A percentile compares a stretch with the other conserved stretches of the same genome.
phyloP scores from a whole-genome alignment of 2,797 vertebrate genomes.

The Selene dorsalis region DNA sequence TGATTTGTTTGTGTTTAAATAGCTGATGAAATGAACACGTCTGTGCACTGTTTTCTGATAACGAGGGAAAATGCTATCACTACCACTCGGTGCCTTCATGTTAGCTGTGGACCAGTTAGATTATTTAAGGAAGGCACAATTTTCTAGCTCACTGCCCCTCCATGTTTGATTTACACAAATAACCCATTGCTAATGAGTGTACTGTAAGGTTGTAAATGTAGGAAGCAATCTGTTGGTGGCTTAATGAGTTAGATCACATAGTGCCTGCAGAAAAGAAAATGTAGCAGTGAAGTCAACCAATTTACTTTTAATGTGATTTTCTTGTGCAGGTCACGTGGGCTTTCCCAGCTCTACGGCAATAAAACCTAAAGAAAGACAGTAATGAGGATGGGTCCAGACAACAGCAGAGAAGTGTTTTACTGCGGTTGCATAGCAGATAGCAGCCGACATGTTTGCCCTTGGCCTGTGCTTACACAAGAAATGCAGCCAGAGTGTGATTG shows the following conservation, averaged over 20 bases:
- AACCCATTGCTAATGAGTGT: conserved; percentile 54
- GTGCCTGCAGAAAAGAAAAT: conserved; percentile 28
- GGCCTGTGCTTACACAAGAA: conserved; percentile 24
- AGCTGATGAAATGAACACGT: not conserved
- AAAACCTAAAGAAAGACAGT: conserved; percentile 31
- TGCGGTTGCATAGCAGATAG: conserved; percentile 46
- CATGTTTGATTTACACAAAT: conserved; percentile 64
- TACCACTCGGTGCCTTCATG: not conserved
- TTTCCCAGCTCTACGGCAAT: not conserved
- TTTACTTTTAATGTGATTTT: conserved; percentile 11
- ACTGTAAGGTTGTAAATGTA: conserved; percentile 52
- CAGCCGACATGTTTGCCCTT: conserved; percentile 36
- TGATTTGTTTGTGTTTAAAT: not conserved
- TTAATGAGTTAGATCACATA: conserved; percentile 46
- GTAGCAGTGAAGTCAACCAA: not conserved
- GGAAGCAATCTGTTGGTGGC: conserved; percentile 37
- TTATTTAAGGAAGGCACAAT: conserved; percentile 32
- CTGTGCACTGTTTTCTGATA: not conserved
- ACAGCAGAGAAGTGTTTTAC: conserved; percentile 45
- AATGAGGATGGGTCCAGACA: conserved; percentile 47
- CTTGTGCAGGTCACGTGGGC: not conserved
- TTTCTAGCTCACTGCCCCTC: conserved; percentile 45
- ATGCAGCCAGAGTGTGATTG: conserved; percentile 53
- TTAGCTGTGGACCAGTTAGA: conserved; percentile 9
- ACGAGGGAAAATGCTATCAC: not conserved